Evolutionary conservation across 2,113 vertebrate species (phyloP), one percentile per base, ranked within the genome.

Genomic region (Toxostoma redivivum): DNA sequence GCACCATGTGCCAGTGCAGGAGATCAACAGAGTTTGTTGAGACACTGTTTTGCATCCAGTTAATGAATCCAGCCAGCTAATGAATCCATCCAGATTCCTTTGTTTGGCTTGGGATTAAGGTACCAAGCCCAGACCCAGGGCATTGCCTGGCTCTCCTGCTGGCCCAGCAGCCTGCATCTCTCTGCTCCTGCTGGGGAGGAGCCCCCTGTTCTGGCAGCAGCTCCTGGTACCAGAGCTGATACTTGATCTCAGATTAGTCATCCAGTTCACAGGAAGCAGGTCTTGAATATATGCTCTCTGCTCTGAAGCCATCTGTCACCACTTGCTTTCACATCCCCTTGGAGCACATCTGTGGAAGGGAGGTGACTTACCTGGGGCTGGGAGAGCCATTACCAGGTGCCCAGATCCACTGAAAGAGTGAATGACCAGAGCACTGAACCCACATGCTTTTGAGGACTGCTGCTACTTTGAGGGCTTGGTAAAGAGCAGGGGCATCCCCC

Each of bases 251-350:
- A 11, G 16, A 86, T 97, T 92, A 96, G 73, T 96, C 86, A 87
- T 73, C 50, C 86, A 30, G 88, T 81, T 84, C 35, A 10, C 86
- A 74, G 95, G 73, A 97, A 88, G 81, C 86, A 94, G 92, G 88
- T 96, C 86, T 89, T 92, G 86, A 92, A 91, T 93, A 47, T 66
- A 51, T 62, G 40, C 83, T 94, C 84, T 83, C 71, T 94, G 88
- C 94, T 95, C 90, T 88, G 84, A 92, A 92, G 78, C 97, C 94
- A 91, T 96, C 96, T 96, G 96, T 93, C 88, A 84, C 84, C 69
- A 44, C 83, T 87, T 76, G 86, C 86, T 93, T 81, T 92, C 92
- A 90, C 51, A 70, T 94, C 93, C 88, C 81, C 81, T 50, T 5
- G 3, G 76, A 94, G 92, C 88, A 81, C 13, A 1, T 95, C 69